A percentile compares a stretch with the other conserved stretches of the same genome.
These are phyloP conservation scores for Zaprionus obscuricornis DNA, from an alignment of 2,888 invertebrate genomes.

Conservation along the genomic window DNA sequence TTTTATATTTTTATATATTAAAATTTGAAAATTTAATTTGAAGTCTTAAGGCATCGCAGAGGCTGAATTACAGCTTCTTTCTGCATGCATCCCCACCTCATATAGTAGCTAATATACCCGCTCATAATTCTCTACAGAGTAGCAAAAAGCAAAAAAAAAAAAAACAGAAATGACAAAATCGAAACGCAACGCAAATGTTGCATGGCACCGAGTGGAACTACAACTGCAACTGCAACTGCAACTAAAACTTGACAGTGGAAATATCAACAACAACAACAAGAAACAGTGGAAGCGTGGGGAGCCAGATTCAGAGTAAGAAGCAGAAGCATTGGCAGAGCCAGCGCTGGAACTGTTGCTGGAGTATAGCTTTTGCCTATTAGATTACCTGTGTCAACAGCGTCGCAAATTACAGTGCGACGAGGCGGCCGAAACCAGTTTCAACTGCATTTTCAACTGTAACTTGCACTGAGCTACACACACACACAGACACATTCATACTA, in stretches of 20 bases:
- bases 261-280: neutral
- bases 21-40: slow-evolving; percentile 3
- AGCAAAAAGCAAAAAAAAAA: slow-evolving; percentile 4
- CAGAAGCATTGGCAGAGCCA: too few relatives aligned
- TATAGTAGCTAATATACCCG: too few relatives aligned
- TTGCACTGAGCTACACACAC: slow-evolving; percentile 39
- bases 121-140: too few relatives aligned
- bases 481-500: slow-evolving; percentile 1
- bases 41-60: too few relatives aligned
- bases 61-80: too few relatives aligned
- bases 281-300: neutral
- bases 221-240: slow-evolving; percentile 20
- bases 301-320: slow-evolving; percentile 20
- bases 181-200: neutral
- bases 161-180: too few relatives aligned
- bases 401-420: slow-evolving; percentile 44
- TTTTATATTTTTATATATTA: too few relatives aligned
- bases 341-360: neutral
- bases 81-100: too few relatives aligned
- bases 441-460: slow-evolving; percentile 55
- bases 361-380: slow-evolving; percentile 44
- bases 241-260: slow-evolving; percentile 3
- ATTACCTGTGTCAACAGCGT: slow-evolving; percentile 54
- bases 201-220: slow-evolving; percentile 16
- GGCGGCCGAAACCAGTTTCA: slow-evolving; percentile 62